Evolutionary conservation across 2,113 vertebrate genomes (phyloP).

Genomic region (Theristicus caerulescens): DNA sequence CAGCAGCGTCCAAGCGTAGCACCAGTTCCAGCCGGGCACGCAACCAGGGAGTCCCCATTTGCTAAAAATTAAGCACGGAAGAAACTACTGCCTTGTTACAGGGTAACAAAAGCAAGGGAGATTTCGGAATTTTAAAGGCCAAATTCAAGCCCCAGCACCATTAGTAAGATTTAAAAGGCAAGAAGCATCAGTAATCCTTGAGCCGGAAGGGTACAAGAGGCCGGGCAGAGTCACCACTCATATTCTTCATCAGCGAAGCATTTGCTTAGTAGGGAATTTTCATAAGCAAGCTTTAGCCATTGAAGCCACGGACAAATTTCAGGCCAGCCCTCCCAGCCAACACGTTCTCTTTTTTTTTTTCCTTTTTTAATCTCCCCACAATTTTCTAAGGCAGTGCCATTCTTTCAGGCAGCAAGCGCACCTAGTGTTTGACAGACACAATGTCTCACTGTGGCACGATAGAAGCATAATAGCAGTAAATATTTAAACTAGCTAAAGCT

Average conservation of each 20-base stretch:
- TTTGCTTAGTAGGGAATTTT: background rate
- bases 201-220: background rate
- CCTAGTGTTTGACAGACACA: background rate
- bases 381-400: background rate
- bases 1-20: background rate
- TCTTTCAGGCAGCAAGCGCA: background rate
- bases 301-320: background rate
- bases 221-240: background rate
- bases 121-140: background rate
- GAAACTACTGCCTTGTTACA: background rate
- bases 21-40: background rate
- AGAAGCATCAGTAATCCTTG: background rate
- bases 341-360: rapidly evolving
- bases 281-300: background rate
- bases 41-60: background rate
- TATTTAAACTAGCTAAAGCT: background rate
- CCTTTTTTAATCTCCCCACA: background rate
- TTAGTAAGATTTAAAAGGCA: background rate
- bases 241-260: background rate
- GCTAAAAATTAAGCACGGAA: background rate
- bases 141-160: background rate
- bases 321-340: background rate
- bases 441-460: background rate
- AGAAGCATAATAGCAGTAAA: background rate
- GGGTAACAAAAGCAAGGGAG: background rate